Evolutionary conservation across 2,797 vertebrate genomes (phyloP).

Genomic region (Kryptolebias ocellatus): DNA sequence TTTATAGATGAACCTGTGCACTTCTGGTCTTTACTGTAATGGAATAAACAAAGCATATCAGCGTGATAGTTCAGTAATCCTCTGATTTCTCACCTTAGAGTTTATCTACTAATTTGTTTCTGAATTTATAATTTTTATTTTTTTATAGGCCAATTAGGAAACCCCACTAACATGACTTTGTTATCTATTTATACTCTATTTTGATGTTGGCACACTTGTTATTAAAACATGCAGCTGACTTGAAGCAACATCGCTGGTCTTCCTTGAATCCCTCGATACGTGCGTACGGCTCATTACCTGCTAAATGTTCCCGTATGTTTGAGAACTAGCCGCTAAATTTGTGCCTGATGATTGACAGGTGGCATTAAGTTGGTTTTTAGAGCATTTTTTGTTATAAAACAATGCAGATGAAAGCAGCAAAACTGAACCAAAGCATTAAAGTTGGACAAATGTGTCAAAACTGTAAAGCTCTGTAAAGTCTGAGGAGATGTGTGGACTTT

Average conservation of each 20-base stretch:
- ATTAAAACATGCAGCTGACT: not conserved
- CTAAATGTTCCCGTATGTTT: slow-evolving; percentile 16
- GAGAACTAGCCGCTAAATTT: slow-evolving; percentile 4
- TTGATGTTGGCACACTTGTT: not conserved
- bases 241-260: not conserved
- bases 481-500: not conserved
- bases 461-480: not conserved
- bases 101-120: too few relatives aligned
- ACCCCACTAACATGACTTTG: not conserved
- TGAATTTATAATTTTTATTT: not conserved
- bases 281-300: slow-evolving; percentile 15
- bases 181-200: not conserved
- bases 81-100: too few relatives aligned
- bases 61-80: too few relatives aligned
- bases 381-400: slow-evolving; percentile 2
- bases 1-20: too few relatives aligned
- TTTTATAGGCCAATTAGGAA: not conserved
- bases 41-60: too few relatives aligned
- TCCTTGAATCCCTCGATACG: slow-evolving; percentile 2
- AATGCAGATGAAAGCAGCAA: slow-evolving; percentile 6
- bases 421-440: slow-evolving; percentile 1
- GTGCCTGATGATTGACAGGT: slow-evolving; percentile 15
- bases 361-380: slow-evolving; percentile 9
- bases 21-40: too few relatives aligned
- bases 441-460: slow-evolving; percentile 1